phyloP scores from a whole-genome alignment of 1,140 invertebrate species.

The silkworm (Bombyx mori) region ASM3026992v2 NC_085107.1:18400001-18400500 shows the following conservation, averaged over 20 bases:
- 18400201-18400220: slow-evolving; percentile 28
- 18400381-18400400: too few relatives aligned
- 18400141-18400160: slow-evolving; percentile 20
- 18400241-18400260: slow-evolving; percentile 50
- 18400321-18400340: slow-evolving; percentile 33
- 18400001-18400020: too few relatives aligned
- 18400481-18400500: too few relatives aligned
- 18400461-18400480: neutral
- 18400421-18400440: too few relatives aligned
- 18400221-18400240: slow-evolving; percentile 60
- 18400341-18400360: slow-evolving; percentile 13
- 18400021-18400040: too few relatives aligned
- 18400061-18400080: too few relatives aligned
- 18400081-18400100: too few relatives aligned
- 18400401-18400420: too few relatives aligned
- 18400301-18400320: slow-evolving; percentile 36
- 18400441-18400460: slow-evolving; percentile 2
- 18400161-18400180: slow-evolving; percentile 39
- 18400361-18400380: slow-evolving; percentile 5
- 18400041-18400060: too few relatives aligned
- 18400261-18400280: slow-evolving; percentile 31
- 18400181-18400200: slow-evolving; percentile 20
- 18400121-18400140: slow-evolving; percentile 6
- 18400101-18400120: slow-evolving; percentile 1
- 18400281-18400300: slow-evolving; percentile 37